Percentiles rank a stretch among this genome's conserved stretches.
These are phyloP conservation scores for Alligator sinensis DNA, from an alignment of 2,113 vertebrate genomes.

Conservation along the genomic window DNA sequence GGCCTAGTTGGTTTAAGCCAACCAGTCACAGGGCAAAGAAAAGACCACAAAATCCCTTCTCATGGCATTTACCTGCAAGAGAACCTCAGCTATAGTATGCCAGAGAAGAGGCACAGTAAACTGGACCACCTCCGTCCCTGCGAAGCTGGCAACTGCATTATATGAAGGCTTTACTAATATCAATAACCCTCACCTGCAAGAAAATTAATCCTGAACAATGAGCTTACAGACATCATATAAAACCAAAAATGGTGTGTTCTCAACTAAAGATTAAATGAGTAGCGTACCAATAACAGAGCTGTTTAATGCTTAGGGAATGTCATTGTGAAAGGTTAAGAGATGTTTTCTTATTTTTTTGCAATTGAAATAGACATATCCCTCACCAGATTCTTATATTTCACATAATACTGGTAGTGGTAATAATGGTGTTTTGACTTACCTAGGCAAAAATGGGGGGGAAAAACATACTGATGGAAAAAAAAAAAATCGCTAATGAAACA, in stretches of 20 bases:
- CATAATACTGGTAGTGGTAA: background rate
- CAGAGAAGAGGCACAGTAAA: background rate
- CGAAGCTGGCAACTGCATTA: background rate
- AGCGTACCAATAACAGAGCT: background rate
- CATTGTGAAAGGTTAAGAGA: slow-evolving; percentile 23
- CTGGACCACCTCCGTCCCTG: background rate
- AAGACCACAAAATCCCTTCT: background rate
- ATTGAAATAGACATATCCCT: background rate
- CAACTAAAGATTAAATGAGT: background rate
- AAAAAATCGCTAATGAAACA: slow-evolving; percentile 58
- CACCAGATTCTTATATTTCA: background rate
- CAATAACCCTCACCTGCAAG: background rate
- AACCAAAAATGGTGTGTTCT: background rate
- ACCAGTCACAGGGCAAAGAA: background rate
- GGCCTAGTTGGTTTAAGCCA: background rate
- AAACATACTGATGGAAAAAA: background rate
- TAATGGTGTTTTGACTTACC: slow-evolving; percentile 24
- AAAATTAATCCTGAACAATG: background rate
- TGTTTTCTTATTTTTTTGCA: background rate
- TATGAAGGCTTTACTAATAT: background rate
- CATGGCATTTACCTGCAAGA: background rate
- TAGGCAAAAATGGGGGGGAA: slow-evolving; percentile 35
- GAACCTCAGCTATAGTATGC: background rate
- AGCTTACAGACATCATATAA: background rate
- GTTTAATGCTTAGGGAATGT: background rate